These are phyloP conservation scores for Drosophila dunni DNA, from an alignment of 1,140 invertebrate genomes.

Conservation along the genomic window DNA sequence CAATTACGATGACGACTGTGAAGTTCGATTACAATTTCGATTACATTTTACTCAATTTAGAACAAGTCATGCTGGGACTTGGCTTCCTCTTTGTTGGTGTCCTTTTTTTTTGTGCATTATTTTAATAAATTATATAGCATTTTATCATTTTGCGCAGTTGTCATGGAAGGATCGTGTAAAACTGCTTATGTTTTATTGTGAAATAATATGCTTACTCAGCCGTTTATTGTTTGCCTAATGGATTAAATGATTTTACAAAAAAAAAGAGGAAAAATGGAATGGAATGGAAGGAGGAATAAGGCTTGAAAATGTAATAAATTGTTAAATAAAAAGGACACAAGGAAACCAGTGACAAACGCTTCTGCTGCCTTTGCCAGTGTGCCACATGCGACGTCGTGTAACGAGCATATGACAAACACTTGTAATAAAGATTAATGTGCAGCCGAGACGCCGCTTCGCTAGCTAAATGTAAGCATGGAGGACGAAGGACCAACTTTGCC, in stretches of 20 bases:
- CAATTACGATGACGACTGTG: constrained; percentile 41
- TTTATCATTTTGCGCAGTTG: constrained; percentile 70
- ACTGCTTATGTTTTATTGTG: constrained; percentile 72
- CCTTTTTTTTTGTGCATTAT: constrained; percentile 64
- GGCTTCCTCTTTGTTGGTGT: constrained; percentile 23
- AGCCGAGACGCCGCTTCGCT: constrained; percentile 26
- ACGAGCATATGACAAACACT: constrained; percentile 72
- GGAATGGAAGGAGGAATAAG: constrained; percentile 13
- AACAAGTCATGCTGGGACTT: constrained; percentile 58
- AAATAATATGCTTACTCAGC: constrained; percentile 82
- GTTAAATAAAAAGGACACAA: constrained; percentile 67
- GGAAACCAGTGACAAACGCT: constrained; percentile 71
- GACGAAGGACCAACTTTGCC: constrained; percentile 58
- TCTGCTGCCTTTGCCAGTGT: constrained; percentile 45
- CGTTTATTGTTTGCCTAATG: constrained; percentile 82
- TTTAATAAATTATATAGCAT: constrained; percentile 79
- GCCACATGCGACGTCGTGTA: constrained; percentile 43
- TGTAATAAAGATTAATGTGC: constrained; percentile 81
- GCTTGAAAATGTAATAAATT: constrained; percentile 76
- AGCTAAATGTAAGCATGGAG: constrained; percentile 10
- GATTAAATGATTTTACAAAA: constrained; percentile 82
- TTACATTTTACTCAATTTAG: constrained; percentile 60
- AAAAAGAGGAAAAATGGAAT: constrained; percentile 3
- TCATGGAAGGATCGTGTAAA: constrained; percentile 33
- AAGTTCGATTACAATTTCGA: constrained; percentile 52